Conservation (phyloP, 2,113 vertebrate genomes). For the Cyanistes caeruleus region DNA sequence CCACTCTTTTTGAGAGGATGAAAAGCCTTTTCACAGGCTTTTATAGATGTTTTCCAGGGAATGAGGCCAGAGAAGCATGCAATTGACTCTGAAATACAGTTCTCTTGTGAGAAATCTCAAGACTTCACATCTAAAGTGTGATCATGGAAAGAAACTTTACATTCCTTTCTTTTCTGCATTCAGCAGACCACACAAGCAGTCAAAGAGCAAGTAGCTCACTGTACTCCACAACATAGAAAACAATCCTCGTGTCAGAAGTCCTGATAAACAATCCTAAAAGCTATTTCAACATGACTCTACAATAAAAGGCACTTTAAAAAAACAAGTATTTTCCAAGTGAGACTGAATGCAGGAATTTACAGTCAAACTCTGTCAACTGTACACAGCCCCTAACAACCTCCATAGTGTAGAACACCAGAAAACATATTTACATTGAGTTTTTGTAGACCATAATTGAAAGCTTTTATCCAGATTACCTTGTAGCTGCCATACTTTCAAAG, state of each 20-base stretch:
- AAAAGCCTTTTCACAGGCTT: background rate
- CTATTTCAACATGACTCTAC: background rate
- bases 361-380: background rate
- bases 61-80: background rate
- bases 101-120: background rate
- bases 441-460: background rate
- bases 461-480: slow-evolving; percentile 81
- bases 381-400: background rate
- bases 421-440: background rate
- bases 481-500: slow-evolving; percentile 97
- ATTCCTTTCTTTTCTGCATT: background rate
- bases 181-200: background rate
- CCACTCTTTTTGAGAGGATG: background rate
- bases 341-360: background rate
- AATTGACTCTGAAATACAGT: background rate
- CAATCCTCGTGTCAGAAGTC: background rate
- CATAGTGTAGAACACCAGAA: accelerated
- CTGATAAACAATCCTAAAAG: background rate
- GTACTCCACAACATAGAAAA: background rate
- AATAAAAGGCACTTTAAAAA: background rate
- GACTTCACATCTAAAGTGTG: background rate
- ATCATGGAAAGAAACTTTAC: background rate
- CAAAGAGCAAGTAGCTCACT: background rate
- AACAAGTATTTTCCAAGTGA: background rate
- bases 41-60: background rate